Evolutionary conservation across 2,113 vertebrate genomes (phyloP), one percentile per base, ranked within the genome.

Genomic region (Promerops cafer): DNA sequence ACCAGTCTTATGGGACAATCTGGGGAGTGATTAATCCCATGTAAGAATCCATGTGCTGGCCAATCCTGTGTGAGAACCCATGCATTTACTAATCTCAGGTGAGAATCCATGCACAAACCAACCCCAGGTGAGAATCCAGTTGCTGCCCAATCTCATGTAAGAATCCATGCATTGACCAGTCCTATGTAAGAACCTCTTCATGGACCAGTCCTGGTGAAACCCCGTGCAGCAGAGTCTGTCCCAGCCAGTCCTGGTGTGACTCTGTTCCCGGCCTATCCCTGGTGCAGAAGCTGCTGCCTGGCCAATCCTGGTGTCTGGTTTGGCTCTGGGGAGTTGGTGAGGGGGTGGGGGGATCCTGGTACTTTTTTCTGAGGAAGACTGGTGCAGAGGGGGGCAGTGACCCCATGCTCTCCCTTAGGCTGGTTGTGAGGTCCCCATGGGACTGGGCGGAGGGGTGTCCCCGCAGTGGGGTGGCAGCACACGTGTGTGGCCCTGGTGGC

Each of bases 311-410:
- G 7, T 30, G 18, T 37, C 39, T 1, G 4, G 1, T 82, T 57
- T 87, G 31, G 21, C 35, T 33, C 52, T 7, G 16, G 28, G 31
- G 24, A 27, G 10, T 44, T 49, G 39, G 10, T 35, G n/a, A 12
- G 24, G 9, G 15, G 2, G 1, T 1, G 2, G 23, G 22, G 10
- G 5, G 9, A 22, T 47, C 4, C 6, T 40, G 6, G 1, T 21
- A 3, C 13, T 16, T 44, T 44, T 15, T 15, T 11, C 28, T 23
- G 45, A 21, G 30, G 9, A 40, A 45, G 30, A 19, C 26, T 40
- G 12, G 9, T 69, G 37, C 42, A n/a, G n/a, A 53, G 23, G 2
- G 13, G 15, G 30, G 4, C 14, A 7, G 31, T 77, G 65, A 31
- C 21, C 18, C 45, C 4, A 0, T 13, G 17, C 24, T 12, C 17